phyloP scores from a whole-genome alignment of 1,140 invertebrate species.

The Lerema accius region DNA sequence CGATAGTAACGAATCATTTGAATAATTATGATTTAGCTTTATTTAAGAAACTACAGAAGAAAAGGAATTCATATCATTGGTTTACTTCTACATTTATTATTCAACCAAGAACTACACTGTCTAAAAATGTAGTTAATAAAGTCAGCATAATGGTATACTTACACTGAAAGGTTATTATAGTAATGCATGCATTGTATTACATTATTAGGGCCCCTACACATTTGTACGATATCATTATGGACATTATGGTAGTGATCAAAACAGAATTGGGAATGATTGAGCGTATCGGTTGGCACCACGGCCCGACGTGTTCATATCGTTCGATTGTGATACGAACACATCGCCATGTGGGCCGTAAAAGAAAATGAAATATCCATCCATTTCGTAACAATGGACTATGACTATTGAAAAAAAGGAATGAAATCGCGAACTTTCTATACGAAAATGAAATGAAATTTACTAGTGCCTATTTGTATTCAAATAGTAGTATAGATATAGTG shows the following conservation, averaged over 20 bases:
- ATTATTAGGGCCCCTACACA: slow-evolving; percentile 36
- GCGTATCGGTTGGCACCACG: slow-evolving; percentile 32
- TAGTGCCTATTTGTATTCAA: background rate
- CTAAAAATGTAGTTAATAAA: no score
- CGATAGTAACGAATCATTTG: no score
- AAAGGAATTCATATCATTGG: no score
- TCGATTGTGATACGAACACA: slow-evolving; percentile 40
- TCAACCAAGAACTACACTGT: no score
- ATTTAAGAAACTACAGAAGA: no score
- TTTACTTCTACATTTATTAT: no score
- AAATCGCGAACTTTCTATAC: background rate
- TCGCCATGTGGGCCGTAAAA: slow-evolving; percentile 31
- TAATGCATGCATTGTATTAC: background rate
- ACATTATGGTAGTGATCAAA: slow-evolving; percentile 65
- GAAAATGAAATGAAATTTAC: background rate
- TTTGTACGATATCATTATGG: slow-evolving; percentile 58
- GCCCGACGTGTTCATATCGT: slow-evolving; percentile 35
- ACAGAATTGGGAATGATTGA: slow-evolving; percentile 68
- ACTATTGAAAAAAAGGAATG: slow-evolving; percentile 9
- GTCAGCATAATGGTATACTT: no score
- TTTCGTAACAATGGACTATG: slow-evolving; percentile 39
- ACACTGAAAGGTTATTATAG: background rate
- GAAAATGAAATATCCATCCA: slow-evolving; percentile 55
- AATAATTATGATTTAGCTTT: no score
- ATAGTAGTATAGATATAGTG: background rate